These are phyloP conservation scores for Tonatia bakeri DNA, from an alignment of 2,113 vertebrate species.

Conservation along the genomic window DNA sequence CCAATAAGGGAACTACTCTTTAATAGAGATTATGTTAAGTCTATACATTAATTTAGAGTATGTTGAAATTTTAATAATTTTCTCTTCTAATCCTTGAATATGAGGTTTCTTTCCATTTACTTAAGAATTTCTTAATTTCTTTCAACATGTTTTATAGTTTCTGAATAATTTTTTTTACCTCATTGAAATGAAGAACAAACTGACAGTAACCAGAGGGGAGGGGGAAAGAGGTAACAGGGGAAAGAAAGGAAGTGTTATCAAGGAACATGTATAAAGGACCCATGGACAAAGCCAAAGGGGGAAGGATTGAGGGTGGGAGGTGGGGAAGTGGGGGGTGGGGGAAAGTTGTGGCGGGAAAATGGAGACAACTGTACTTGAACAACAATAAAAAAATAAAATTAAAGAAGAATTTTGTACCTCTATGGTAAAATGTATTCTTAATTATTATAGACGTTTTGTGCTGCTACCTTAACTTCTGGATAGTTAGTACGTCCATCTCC, in stretches of 20 bases:
- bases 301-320: no score
- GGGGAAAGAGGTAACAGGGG: no score
- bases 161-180: neutral
- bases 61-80: neutral
- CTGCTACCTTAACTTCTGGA: neutral
- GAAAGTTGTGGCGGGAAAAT: no score
- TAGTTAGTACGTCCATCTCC: neutral
- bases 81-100: neutral
- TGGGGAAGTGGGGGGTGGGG: no score
- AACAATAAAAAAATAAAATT: no score
- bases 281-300: no score
- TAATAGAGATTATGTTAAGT: neutral
- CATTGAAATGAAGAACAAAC: no score
- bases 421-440: neutral
- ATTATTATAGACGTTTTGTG: neutral
- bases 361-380: no score
- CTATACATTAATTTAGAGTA: neutral
- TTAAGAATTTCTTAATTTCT: neutral
- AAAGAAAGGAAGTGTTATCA: no score
- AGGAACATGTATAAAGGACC: no score
- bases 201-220: no score
- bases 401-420: neutral
- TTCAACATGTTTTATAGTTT: neutral
- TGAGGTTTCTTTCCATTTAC: neutral
- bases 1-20: neutral